Conservation (phyloP, 2,888 invertebrate genomes). For the Patella caerulea region DNA sequence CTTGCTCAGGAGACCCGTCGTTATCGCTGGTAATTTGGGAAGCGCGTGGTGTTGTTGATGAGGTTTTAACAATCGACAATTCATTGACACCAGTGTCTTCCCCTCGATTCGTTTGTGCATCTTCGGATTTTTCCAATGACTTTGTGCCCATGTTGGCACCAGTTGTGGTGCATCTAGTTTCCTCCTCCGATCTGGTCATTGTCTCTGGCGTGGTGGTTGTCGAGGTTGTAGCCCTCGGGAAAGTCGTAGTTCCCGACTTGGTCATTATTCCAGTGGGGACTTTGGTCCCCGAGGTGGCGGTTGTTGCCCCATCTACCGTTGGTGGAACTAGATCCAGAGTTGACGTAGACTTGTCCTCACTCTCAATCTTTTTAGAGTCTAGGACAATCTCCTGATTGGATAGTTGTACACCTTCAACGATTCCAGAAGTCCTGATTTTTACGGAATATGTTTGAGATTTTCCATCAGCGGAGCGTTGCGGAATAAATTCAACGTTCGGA, state of each 20-base stretch:
- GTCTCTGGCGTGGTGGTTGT: too few species aligned
- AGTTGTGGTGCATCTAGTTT: neutral
- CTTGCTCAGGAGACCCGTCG: neutral
- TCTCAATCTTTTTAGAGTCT: slow-evolving; percentile 20
- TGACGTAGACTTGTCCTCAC: neutral
- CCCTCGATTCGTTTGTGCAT: neutral
- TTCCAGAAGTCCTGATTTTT: slow-evolving; percentile 30
- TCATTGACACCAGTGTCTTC: neutral
- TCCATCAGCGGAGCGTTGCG: slow-evolving; percentile 2
- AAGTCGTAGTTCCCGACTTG: too few species aligned
- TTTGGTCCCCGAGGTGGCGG: neutral
- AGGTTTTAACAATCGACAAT: neutral
- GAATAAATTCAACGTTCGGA: slow-evolving; percentile 16
- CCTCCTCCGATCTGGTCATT: neutral
- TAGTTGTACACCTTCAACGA: slow-evolving; percentile 35
- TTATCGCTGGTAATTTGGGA: neutral
- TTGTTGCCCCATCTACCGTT: neutral
- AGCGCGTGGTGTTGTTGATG: neutral
- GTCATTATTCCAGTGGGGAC: too few species aligned
- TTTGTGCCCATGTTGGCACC: neutral
- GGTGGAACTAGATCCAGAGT: neutral
- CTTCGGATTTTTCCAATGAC: neutral
- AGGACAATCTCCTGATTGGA: slow-evolving; percentile 34
- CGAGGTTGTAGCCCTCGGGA: too few species aligned
- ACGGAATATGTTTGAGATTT: slow-evolving; percentile 24